Conservation (phyloP, 2,113 vertebrate species). For the Mesoclemmys tuberculata region DNA sequence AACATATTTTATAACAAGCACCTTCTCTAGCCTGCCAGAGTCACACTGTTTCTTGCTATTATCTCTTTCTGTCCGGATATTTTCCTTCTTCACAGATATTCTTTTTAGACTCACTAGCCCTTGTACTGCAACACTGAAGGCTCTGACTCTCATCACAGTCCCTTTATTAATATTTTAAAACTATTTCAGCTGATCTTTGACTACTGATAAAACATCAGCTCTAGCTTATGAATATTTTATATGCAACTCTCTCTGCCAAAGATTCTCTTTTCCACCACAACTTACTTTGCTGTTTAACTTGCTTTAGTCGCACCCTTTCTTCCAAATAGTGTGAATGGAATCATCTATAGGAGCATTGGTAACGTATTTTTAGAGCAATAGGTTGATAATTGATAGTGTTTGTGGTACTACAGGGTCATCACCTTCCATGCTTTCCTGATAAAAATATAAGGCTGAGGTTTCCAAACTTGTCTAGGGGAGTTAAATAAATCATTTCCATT, state of each 20-base stretch:
- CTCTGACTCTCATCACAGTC: neutral
- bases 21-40: neutral
- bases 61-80: neutral
- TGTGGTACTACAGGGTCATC: neutral
- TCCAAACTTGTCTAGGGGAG: neutral
- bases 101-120: neutral
- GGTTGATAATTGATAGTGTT: neutral
- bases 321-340: neutral
- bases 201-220: neutral
- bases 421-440: neutral
- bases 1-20: neutral
- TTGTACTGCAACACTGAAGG: neutral
- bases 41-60: neutral
- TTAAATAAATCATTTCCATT: neutral
- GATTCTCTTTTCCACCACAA: neutral
- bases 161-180: constrained; percentile 7
- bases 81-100: neutral
- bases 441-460: neutral
- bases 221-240: neutral
- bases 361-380: neutral
- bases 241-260: neutral
- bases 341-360: neutral
- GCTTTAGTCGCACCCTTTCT: neutral
- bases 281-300: neutral
- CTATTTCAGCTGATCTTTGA: neutral